Base-by-base conservation (phyloP, 2,888 invertebrate species). In the Nasonia oneida region DNA sequence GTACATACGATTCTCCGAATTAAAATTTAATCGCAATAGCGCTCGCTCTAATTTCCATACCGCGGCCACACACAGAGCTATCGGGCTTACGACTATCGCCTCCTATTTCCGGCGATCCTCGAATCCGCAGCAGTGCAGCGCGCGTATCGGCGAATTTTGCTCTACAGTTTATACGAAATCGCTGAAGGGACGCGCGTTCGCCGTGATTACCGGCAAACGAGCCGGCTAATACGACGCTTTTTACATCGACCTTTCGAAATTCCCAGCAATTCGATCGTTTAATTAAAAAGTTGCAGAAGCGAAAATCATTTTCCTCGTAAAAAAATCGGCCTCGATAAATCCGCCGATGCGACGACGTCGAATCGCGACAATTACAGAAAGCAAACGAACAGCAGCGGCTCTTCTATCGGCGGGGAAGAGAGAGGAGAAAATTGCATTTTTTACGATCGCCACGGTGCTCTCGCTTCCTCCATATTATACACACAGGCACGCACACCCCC, bases 71-170 rank as follows among this genome's bases (percentile, higher is more conserved):
- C 33, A 47, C 10, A 29, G 50, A n/a, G 29, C 47, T 14, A 73
- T 50, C 73, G 23, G 67, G 57, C 67, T 82, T 78, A 81, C 50
- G 81, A 77, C 12, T 71, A 86, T 79, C 70, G 67, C 50, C 37
- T 57, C 78, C 61, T 15, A 64, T 71, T 83, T 79, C 67, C 50
- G 61, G 57, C 57, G 47, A 75, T 76, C n/a, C 61, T 70, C 70
- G 71, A 79, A 76, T 70, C 80, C 76, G 10, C 23, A 61, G 12
- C 57, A 18, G 3, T 1, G 15, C 15, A 1, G 50, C 14, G 61
- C 33, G 18, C 6, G 42, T 83, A 57, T 78, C 23, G 23, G 10
- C 47, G 71, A 76, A 80, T 83, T 50, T 73, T 15, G 70, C 39
- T 53, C 70, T 39, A 70, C 61, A 79, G 39, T 71, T 75, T 23